phyloP scores from a whole-genome alignment of 2,888 invertebrate genomes.

The Acleris literana region DNA sequence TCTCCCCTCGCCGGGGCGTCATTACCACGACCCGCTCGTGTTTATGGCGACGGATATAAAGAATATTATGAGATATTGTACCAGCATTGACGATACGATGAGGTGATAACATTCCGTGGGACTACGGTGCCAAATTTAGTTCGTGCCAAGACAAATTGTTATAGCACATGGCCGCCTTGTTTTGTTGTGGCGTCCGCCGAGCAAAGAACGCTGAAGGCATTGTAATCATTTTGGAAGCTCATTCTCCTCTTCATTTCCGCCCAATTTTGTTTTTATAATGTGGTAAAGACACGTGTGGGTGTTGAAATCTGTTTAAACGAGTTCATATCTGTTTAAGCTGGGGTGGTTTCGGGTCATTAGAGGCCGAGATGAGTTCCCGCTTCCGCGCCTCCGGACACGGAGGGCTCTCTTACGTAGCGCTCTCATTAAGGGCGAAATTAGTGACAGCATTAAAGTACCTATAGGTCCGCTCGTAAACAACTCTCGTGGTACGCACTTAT shows the following conservation, averaged over 20 bases:
- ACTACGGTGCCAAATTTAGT: slow-evolving; percentile 62
- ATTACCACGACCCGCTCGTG: slow-evolving; percentile 80
- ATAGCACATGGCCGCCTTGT: slow-evolving; percentile 43
- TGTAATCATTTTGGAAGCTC: background rate
- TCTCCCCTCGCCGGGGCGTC: slow-evolving; percentile 74
- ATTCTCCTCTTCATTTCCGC: background rate
- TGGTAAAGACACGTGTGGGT: slow-evolving; percentile 50
- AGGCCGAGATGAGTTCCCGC: slow-evolving; percentile 69
- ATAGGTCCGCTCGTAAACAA: slow-evolving; percentile 59
- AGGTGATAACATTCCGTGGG: slow-evolving; percentile 76
- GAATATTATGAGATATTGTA: slow-evolving; percentile 82
- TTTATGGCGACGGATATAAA: slow-evolving; percentile 81
- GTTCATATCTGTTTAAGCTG: slow-evolving; percentile 65
- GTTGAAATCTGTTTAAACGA: slow-evolving; percentile 57
- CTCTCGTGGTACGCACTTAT: slow-evolving; percentile 46
- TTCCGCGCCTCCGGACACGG: slow-evolving; percentile 71
- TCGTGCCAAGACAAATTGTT: slow-evolving; percentile 65
- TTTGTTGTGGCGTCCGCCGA: slow-evolving; percentile 18
- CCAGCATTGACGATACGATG: slow-evolving; percentile 72
- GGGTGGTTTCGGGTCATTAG: slow-evolving; percentile 72
- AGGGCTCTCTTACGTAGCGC: slow-evolving; percentile 58
- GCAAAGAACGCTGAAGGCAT: background rate
- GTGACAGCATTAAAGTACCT: slow-evolving; percentile 59
- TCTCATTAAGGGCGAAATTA: slow-evolving; percentile 75
- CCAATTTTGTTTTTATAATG: slow-evolving; percentile 7